Conservation (phyloP, 2,797 vertebrate genomes). For the Epinephelus coioides region DNA sequence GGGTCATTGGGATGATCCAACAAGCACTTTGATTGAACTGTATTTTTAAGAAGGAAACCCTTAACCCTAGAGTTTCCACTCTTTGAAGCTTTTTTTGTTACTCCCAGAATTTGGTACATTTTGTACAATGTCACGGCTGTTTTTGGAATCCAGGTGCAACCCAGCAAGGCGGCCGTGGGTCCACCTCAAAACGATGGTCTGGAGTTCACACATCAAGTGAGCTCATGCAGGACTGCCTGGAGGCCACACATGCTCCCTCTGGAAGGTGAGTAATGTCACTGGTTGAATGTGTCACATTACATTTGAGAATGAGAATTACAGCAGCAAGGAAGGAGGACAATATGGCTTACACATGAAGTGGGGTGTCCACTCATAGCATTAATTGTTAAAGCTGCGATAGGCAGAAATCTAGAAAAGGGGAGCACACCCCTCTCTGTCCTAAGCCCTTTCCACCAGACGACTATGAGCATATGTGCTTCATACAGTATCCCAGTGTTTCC, state of each 20-base stretch:
- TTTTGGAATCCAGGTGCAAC: constrained; percentile 21
- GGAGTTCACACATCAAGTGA: background rate
- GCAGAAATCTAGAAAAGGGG: too few relatives aligned
- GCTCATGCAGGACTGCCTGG: background rate
- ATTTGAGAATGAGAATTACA: background rate
- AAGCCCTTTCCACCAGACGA: too few relatives aligned
- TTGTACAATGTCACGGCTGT: background rate
- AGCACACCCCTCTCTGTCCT: too few relatives aligned
- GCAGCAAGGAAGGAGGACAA: background rate
- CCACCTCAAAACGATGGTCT: background rate
- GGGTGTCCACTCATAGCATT: background rate
- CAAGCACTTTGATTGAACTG: background rate
- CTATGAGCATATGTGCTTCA: too few relatives aligned
- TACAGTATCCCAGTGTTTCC: too few relatives aligned
- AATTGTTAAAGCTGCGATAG: too few relatives aligned
- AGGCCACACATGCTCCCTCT: constrained; percentile 12
- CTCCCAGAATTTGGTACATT: background rate
- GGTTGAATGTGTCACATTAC: constrained; percentile 9
- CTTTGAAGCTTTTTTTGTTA: background rate
- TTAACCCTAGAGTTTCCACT: background rate
- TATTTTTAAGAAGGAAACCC: background rate
- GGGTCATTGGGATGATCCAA: background rate
- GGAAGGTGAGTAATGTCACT: background rate
- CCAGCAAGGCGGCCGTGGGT: background rate
- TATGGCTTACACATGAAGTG: background rate